Evolutionary conservation across 1,140 invertebrate species (phyloP).

Genomic region (Phthorimaea operculella): DNA sequence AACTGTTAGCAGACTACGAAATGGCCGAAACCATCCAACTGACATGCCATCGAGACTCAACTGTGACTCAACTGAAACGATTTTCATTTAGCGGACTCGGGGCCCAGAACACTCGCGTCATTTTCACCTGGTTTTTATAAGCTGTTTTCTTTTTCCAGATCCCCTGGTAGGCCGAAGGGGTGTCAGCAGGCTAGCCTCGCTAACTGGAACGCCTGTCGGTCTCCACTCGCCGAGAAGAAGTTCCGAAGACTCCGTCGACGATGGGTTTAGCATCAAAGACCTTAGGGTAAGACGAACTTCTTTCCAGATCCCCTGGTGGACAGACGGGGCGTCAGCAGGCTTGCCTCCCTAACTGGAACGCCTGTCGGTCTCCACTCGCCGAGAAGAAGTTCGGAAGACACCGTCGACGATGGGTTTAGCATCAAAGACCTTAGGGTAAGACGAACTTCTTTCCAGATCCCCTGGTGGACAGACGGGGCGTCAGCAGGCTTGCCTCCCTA

Average conservation of each 20-base stretch:
- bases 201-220: constrained; percentile 50
- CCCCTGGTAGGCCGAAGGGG: constrained; percentile 35
- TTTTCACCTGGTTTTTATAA: too few relatives aligned
- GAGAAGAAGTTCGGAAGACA: constrained; percentile 87
- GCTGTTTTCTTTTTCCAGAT: too few relatives aligned
- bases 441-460: not conserved
- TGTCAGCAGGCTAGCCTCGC: constrained; percentile 41
- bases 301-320: constrained; percentile 22
- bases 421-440: constrained; percentile 82
- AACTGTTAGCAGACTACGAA: too few relatives aligned
- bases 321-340: constrained; percentile 36
- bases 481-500: constrained; percentile 43
- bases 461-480: constrained; percentile 38
- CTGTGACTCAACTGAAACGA: too few relatives aligned
- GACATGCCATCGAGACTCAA: too few relatives aligned
- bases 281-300: constrained; percentile 71
- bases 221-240: constrained; percentile 83
- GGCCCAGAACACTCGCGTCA: too few relatives aligned
- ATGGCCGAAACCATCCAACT: too few relatives aligned
- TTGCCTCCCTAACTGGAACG: constrained; percentile 39
- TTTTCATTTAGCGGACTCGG: too few relatives aligned
- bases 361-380: constrained; percentile 76
- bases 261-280: constrained; percentile 80
- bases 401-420: constrained; percentile 81
- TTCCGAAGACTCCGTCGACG: constrained; percentile 88